Base-by-base conservation (phyloP, 1,140 invertebrate species). In the Bemisia tabaci region DNA sequence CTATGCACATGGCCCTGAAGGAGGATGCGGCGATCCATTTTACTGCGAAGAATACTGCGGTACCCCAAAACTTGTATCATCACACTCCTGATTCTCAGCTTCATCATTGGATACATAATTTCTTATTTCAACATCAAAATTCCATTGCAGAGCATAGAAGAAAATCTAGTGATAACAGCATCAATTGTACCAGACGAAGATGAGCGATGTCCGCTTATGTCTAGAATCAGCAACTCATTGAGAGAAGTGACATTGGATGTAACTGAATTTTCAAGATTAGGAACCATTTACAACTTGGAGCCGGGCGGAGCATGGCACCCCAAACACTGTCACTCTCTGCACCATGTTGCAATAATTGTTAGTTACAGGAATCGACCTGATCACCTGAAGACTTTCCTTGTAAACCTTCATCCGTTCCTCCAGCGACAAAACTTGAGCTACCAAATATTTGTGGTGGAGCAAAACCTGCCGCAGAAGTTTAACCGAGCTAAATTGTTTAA, bases 401-500 rank as follows among this genome's bases (percentile, higher is more conserved):
- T 87, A 71, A 91, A 94, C 74, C 90, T 98, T 75, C 94, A 97
- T 78, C 87, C 88, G 21, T 93, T 94, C 76, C 79, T 98, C 60
- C 87, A 92, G 68, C 79, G 85, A 25, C 95, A 98, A 78, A 83
- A 88, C 73, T 81, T 97, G 22, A 84, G 91, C 74, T 95, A 94
- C 73, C 80, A 85, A 66, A 92, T 98, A 72, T 92, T 92, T 79
- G 84, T 98, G 0, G 83, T 97, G 9, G 94, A 98, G 78, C 95
- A 98, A 79, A 84, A 83, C 65, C 81, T 84, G 63, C 79, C 81
- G 2, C 78, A 81, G 61, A 87, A 90, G 17, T 98, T 97, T 74
- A 98, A 98, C 80, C 84, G 94, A 73, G 95, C 91, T 0, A 92
- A 94, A 76, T 81, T 98, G 11, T 88, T 98, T 72, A 98, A 98